Evolutionary conservation across 2,888 invertebrate species (phyloP).

Genomic region (Crepidodera aurea): DNA sequence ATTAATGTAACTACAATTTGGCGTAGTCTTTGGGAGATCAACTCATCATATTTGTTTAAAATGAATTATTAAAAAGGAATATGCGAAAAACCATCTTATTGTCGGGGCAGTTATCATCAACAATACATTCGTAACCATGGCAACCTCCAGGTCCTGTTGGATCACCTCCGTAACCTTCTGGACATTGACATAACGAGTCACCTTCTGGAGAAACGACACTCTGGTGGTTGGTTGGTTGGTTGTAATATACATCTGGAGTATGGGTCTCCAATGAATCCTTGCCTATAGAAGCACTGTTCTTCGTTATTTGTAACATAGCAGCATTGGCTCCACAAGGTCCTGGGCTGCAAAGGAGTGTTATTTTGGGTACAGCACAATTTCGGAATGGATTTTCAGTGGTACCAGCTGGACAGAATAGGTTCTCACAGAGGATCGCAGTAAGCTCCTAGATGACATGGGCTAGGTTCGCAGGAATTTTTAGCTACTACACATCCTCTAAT

Average conservation of each 20-base stretch:
- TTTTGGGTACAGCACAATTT: conserved; percentile 64
- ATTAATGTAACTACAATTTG: too few species aligned
- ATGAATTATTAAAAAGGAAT: too few species aligned
- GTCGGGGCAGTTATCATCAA: conserved; percentile 84
- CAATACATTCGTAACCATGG: conserved; percentile 86
- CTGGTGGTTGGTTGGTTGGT: conserved; percentile 76
- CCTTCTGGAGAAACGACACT: conserved; percentile 82
- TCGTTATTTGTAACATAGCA: conserved; percentile 75
- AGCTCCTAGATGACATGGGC: conserved; percentile 79
- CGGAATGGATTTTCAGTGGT: conserved; percentile 79
- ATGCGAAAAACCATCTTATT: too few species aligned
- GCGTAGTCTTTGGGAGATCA: too few species aligned
- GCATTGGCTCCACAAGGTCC: too few species aligned
- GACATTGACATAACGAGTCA: conserved; percentile 82
- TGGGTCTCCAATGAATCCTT: conserved; percentile 71
- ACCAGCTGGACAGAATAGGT: conserved; percentile 74
- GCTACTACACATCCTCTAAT: conserved; percentile 78
- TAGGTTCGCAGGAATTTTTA: conserved; percentile 84
- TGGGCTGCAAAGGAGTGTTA: conserved; percentile 72
- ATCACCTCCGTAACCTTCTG: conserved; percentile 80
- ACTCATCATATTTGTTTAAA: too few species aligned
- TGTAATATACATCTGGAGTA: conserved; percentile 78
- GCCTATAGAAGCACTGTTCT: conserved; percentile 81
- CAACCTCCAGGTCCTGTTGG: conserved; percentile 86
- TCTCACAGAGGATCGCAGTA: conserved; percentile 79